These are phyloP conservation scores for Terebella lapidaria DNA, from an alignment of 2,888 invertebrate species.

Conservation along the genomic window DNA sequence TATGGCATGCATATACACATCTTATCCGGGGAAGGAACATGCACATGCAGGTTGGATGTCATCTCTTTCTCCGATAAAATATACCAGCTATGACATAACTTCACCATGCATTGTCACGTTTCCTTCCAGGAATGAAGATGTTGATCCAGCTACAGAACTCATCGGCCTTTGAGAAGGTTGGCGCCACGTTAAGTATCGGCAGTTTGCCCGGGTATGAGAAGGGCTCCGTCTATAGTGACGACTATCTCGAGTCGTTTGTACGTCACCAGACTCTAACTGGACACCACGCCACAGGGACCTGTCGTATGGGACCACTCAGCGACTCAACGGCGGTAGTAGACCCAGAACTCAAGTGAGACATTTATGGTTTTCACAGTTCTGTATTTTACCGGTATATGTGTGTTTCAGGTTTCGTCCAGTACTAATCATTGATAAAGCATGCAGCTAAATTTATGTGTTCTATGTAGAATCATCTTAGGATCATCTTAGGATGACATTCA, in stretches of 20 bases:
- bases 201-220: slow-evolving; percentile 6
- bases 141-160: slow-evolving; percentile 19
- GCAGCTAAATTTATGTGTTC: no score
- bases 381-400: no score
- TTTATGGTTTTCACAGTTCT: background rate
- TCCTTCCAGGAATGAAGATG: slow-evolving; percentile 17
- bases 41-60: no score
- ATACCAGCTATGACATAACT: no score
- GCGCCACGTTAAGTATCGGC: slow-evolving; percentile 15
- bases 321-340: slow-evolving; percentile 63
- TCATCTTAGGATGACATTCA: no score
- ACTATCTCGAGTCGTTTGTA: slow-evolving; percentile 18
- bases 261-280: slow-evolving; percentile 19
- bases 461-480: no score
- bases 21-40: no score
- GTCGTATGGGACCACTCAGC: slow-evolving; percentile 60
- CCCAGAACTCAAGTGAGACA: slow-evolving; percentile 44
- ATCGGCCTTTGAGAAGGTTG: slow-evolving; percentile 14
- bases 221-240: slow-evolving; percentile 9
- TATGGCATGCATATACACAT: no score
- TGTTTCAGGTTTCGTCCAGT: no score
- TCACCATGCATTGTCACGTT: no score
- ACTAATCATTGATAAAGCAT: no score
- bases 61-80: no score
- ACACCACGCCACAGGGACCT: slow-evolving; percentile 72